A percentile compares a stretch with the other conserved stretches of the same genome.
phyloP scores from a whole-genome alignment of 2,113 vertebrate species.

The Rhinoptilus africanus region DNA sequence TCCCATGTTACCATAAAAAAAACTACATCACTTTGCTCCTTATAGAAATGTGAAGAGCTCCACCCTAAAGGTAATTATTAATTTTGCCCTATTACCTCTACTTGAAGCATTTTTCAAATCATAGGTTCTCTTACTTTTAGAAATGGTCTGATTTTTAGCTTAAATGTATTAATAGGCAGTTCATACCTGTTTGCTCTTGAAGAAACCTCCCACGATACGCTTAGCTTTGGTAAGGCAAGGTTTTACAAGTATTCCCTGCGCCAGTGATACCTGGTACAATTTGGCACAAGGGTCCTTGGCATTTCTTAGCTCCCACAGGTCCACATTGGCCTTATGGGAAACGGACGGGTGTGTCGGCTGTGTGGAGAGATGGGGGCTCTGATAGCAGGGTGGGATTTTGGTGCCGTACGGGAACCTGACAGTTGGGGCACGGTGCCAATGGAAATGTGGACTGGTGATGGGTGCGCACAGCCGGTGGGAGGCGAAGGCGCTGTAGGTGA shows the following conservation, averaged over 20 bases:
- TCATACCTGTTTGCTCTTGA: not conserved
- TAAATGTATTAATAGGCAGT: not conserved
- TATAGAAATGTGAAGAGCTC: not conserved
- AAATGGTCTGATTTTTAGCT: not conserved
- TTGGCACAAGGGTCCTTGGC: not conserved
- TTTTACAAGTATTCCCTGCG: not conserved
- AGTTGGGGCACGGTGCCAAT: rapidly evolving
- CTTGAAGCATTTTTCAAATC: not conserved
- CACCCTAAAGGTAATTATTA: not conserved
- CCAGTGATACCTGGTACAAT: too few species aligned
- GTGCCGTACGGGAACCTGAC: rapidly evolving
- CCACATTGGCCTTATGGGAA: not conserved
- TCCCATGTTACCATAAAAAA: too few species aligned
- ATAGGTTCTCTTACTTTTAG: not conserved
- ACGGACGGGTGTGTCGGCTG: rapidly evolving
- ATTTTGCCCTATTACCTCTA: not conserved
- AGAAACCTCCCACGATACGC: not conserved
- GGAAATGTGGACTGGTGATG: rapidly evolving
- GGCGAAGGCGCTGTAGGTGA: not conserved
- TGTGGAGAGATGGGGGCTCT: rapidly evolving
- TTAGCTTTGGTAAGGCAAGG: not conserved
- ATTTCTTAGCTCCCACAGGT: not conserved
- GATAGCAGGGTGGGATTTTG: rapidly evolving
- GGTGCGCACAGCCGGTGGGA: rapidly evolving
- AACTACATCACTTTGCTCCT: not conserved